Evolutionary conservation across 2,888 invertebrate species (phyloP), one percentile per base, ranked within the genome.

Genomic region (Mythimna impura): DNA sequence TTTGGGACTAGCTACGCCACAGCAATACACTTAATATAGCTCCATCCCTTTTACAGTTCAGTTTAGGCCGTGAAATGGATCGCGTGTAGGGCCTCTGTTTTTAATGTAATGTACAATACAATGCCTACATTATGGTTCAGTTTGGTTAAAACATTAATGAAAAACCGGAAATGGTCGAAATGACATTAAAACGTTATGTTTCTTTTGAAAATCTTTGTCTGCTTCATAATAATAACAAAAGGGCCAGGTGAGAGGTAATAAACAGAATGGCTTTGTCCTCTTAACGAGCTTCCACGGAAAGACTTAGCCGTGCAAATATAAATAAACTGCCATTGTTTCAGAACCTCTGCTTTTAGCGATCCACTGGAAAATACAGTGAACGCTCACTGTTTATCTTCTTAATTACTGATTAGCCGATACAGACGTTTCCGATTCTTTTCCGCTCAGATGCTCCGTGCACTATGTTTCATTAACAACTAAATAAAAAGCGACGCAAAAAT

Each of bases 211-310:
- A 89, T 89, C 87, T 89, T 88, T 85, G 85, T 86, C 80, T 82
- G 79, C 76, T 86, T 86, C 85, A 87, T 89, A 89, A 90, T 89
- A 91, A 90, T 86, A 90, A 91, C 90, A 91, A 91, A 83, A 90
- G 86, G 83, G 84, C 82, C 89, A 92, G 93, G 91, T 92, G 90
- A 86, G 89, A 89, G 89, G 88, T 91, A 92, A 92, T 92, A 92
- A 92, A 91, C 90, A 89, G 87, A 89, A 88, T 84, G 88, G 90
- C 89, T 92, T 91, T 93, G 91, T 91, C 89, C 85, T 79, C 87
- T 85, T 92, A 92, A 92, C 90, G 92, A 92, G 90, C 89, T 92
- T 89, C 87, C 86, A 89, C 90, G 87, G 88, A 81, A 87, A 82
- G 88, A 88, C 88, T 90, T 87, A 86, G 84, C 85, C 77, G 87